These are phyloP conservation scores for Tetrao urogallus DNA, from an alignment of 2,113 vertebrate species.

Conservation along the genomic window DNA sequence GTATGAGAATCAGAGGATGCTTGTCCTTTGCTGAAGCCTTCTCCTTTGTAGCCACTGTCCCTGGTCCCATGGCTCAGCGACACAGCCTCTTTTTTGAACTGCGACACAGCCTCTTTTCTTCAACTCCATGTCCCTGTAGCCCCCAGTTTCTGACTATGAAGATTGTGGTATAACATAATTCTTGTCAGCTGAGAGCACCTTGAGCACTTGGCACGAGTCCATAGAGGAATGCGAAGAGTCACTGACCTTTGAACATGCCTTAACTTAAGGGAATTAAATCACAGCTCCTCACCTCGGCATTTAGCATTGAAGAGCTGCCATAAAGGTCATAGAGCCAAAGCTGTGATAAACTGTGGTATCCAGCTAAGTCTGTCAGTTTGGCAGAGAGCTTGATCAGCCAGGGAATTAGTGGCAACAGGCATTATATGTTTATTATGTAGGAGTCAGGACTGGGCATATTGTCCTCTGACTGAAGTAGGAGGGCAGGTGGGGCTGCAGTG, in stretches of 20 bases:
- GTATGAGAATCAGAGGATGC: background rate
- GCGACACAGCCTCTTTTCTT: background rate
- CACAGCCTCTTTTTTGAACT: no score
- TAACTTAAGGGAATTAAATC: background rate
- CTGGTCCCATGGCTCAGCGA: background rate
- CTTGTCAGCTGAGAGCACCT: background rate
- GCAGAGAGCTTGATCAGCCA: background rate
- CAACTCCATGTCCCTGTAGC: background rate
- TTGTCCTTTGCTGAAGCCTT: background rate
- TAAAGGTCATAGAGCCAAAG: background rate
- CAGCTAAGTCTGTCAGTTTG: background rate
- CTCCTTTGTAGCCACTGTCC: background rate
- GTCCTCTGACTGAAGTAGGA: background rate
- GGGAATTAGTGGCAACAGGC: background rate
- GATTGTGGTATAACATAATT: background rate
- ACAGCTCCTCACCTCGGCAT: background rate
- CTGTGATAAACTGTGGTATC: background rate
- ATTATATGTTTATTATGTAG: background rate
- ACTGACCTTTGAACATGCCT: background rate
- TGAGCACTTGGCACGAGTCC: background rate
- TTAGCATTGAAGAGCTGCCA: background rate
- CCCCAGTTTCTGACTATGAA: background rate
- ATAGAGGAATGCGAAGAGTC: background rate
- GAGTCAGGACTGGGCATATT: background rate
- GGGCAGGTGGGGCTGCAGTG: no score